Base-by-base conservation (phyloP, 2,113 vertebrate genomes). In the Oceanites oceanicus region DNA sequence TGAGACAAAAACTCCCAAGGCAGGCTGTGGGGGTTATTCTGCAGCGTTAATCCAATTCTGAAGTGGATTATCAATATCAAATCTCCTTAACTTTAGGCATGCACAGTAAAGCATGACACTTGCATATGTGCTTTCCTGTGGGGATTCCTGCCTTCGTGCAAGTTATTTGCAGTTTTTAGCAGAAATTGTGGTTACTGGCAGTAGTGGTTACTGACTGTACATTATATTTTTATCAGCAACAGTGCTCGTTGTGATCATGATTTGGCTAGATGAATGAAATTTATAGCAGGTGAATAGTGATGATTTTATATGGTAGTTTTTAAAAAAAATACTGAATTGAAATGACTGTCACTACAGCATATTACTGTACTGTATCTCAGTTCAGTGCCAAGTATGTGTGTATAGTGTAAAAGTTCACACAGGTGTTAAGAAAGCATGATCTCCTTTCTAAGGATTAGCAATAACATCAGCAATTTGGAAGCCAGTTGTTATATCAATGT, bases 61-160 rank as follows among this genome's bases (percentile, higher is more conserved):
- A 82, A 88, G 71, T 92, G 90, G 96, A 95, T 97, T 96, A 90
- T 95, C 85, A 83, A 11, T 96, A 94, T 93, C 92, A 94, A 96
- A 97, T 96, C 96, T 95, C 82, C 88, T 96, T 96, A 96, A 96
- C 88, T 49, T 90, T 94, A 92, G 71, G 78, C 88, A 79, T 38
- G 81, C 78, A 90, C 58, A 55, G 77, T 75, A 94, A 95, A 86
- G 85, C 70, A 86, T 92, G 90, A 86, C 85, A 71, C 81, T 86
- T 79, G 22, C 6, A 27, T 49, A n/a, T 59, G n/a, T 56, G 45
- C 78, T 88, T 81, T 93, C 55, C 71, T 83, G 19, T 32, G 79
- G 62, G 55, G 53, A 90, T 80, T 94, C 71, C 78, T 90, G 36
- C 27, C 58, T 85, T 75, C 0, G 0, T 88, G 32, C 34, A 34